Evolutionary conservation across 2,888 invertebrate species (phyloP).

Genomic region (Patella caerulea): DNA sequence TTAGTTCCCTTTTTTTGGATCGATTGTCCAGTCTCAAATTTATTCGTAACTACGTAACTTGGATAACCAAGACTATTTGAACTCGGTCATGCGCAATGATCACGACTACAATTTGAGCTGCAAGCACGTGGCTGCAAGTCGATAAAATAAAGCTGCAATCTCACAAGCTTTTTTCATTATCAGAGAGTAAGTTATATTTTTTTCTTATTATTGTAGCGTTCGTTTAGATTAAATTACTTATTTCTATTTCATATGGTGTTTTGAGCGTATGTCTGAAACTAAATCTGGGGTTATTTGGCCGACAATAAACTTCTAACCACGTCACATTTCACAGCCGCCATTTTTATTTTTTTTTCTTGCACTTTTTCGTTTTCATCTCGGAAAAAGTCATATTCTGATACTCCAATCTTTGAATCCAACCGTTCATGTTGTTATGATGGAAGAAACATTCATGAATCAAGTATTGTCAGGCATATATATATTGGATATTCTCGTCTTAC

Average conservation of each 20-base stretch:
- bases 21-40: not conserved
- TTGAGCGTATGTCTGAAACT: conserved; percentile 6
- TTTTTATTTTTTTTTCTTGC: conserved; percentile 1
- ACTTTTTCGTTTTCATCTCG: conserved; percentile 6
- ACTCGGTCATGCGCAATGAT: not conserved
- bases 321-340: conserved; percentile 9
- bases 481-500: conserved; percentile 9
- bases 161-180: conserved; percentile 4
- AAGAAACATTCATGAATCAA: conserved; percentile 11
- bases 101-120: conserved; percentile 2
- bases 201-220: conserved; percentile 13
- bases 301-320: not conserved
- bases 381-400: conserved; percentile 11
- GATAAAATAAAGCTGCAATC: not conserved
- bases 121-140: too few relatives aligned
- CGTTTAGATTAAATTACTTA: conserved; percentile 8
- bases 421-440: conserved; percentile 6
- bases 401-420: conserved; percentile 11
- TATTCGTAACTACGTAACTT: too few relatives aligned
- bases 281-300: conserved; percentile 10
- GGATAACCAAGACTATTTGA: too few relatives aligned
- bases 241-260: not conserved
- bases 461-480: conserved; percentile 11
- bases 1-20: too few relatives aligned
- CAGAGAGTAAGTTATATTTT: conserved; percentile 8